Evolutionary conservation across 2,888 invertebrate genomes (phyloP).

Genomic region (Macropis europaea): DNA sequence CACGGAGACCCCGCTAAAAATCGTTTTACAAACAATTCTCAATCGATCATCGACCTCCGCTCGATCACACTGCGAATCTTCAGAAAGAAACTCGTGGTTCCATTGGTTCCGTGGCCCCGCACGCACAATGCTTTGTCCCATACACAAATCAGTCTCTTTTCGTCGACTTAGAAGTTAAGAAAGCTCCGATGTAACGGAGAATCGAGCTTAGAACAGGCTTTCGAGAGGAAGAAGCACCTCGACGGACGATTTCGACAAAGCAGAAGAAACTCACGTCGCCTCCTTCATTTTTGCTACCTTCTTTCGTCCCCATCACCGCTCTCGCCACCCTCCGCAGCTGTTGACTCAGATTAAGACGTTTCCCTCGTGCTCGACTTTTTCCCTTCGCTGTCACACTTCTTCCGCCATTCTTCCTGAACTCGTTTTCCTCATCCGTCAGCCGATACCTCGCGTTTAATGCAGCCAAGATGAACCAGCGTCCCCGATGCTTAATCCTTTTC

Average conservation of each 20-base stretch:
- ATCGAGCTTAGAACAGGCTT: conserved; percentile 34
- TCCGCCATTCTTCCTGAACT: not conserved
- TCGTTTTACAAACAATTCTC: no score
- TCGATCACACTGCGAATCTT: no score
- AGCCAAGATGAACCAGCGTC: not conserved
- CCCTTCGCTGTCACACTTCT: not conserved
- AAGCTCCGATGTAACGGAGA: conserved; percentile 47
- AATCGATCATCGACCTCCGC: not conserved
- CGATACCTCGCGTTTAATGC: not conserved
- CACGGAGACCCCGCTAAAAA: conserved; percentile 38
- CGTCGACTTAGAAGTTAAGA: conserved; percentile 38
- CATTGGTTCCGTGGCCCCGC: conserved; percentile 57
- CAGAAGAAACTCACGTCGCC: not conserved
- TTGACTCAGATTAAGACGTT: conserved; percentile 39
- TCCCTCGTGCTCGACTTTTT: not conserved
- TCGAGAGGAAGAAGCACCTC: conserved; percentile 29
- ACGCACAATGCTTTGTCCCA: conserved; percentile 75
- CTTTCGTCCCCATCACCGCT: not conserved
- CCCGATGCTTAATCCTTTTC: not conserved
- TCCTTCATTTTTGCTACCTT: not conserved
- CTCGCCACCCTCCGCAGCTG: not conserved
- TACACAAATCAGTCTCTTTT: conserved; percentile 52
- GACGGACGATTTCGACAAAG: not conserved
- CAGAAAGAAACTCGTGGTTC: not conserved
- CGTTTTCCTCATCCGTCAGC: conserved; percentile 6